These are phyloP conservation scores for Trissoscelio sp. DNA, from an alignment of 2,888 invertebrate genomes.

Conservation along the genomic window DNA sequence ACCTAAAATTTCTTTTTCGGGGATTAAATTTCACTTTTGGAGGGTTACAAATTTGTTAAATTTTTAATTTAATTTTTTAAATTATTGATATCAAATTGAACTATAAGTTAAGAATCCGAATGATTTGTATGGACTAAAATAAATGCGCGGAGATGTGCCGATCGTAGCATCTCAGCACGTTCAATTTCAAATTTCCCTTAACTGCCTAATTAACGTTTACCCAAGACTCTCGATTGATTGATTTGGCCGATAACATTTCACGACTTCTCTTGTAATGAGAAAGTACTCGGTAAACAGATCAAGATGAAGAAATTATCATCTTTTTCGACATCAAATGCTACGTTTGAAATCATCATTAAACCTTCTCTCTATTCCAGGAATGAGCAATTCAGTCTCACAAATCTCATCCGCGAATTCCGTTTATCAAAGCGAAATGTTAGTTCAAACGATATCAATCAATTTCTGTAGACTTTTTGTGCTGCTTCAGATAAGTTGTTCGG, in stretches of 20 bases:
- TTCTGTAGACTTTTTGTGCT: neutral
- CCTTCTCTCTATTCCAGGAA: constrained; percentile 23
- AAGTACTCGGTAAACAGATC: constrained; percentile 68
- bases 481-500: too few relatives aligned
- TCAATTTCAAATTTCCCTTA: constrained; percentile 54
- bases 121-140: too few relatives aligned
- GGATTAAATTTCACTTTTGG: too few relatives aligned
- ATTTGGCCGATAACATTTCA: constrained; percentile 70
- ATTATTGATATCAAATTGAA: too few relatives aligned
- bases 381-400: constrained; percentile 11
- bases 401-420: constrained; percentile 2
- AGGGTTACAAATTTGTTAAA: too few relatives aligned
- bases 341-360: constrained; percentile 65
- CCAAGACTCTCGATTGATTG: constrained; percentile 67
- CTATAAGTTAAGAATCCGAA: too few relatives aligned
- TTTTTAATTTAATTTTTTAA: too few relatives aligned
- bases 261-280: constrained; percentile 69
- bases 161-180: constrained; percentile 45
- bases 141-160: constrained; percentile 22
- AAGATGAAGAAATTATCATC: constrained; percentile 70
- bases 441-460: constrained; percentile 7
- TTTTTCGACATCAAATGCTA: constrained; percentile 62
- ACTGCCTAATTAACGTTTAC: constrained; percentile 69
- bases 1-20: too few relatives aligned
- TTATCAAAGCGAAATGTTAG: constrained; percentile 29